Evolutionary conservation across 2,888 invertebrate genomes (phyloP), one percentile per base, ranked within the genome.

Genomic region (Xestia ashworthii): DNA sequence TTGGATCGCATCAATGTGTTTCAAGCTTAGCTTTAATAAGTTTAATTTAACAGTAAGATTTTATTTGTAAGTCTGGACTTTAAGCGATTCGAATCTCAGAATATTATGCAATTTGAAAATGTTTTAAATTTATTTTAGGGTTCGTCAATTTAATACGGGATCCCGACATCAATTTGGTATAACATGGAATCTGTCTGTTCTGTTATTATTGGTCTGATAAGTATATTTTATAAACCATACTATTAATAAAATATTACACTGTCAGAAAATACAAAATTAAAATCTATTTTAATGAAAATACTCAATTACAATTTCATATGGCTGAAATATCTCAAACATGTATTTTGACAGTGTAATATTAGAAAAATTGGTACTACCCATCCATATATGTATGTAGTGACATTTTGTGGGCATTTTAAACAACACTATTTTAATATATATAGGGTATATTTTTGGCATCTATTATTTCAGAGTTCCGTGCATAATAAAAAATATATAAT

Each of bases 371-470:
- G 71, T 55, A 60, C 60, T 66, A 71, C n/a, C 64, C 16, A 73
- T 48, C n/a, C 65, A 46, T 83, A 48, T 41, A 60, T 41, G 41
- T 71, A 44, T 64, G 73, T 77, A 78, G 73, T 70, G 82, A 78
- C 70, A 82, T 71, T 72, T 76, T 75, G 65, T 83, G 78, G 78
- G 73, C 78, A 85, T 87, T 84, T 82, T 77, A 78, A 85, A 66
- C 69, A 79, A 76, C 71, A 81, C 55, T 85, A 68, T 71, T 79
- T 55, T 84, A 71, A 55, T 75, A 74, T 72, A 79, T 22, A 81
- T 85, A 85, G 53, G 64, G 60, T 86, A 86, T 89, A 89, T 90
- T 87, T 90, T 91, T 89, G 88, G 74, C 87, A 87, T 87, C 83
- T 74, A 78, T 86, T 84, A 74, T 75, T 88, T 90, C 87, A 84